Conservation (phyloP, 2,113 vertebrate species). For the Orthonyx spaldingii region DNA sequence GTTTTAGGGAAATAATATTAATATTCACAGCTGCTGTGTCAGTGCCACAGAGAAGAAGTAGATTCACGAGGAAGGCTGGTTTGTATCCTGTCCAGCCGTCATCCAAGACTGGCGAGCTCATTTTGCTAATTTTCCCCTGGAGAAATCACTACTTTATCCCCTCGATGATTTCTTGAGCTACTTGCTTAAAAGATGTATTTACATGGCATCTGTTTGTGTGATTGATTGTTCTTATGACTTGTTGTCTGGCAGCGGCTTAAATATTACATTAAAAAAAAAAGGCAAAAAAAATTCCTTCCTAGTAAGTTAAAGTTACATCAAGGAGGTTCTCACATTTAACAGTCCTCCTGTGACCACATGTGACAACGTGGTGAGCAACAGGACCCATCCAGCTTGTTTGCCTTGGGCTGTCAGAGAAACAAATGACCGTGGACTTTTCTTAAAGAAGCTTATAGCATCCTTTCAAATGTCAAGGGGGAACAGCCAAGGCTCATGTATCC, state of each 20-base stretch:
- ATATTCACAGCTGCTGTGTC: constrained; percentile 9
- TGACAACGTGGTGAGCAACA: not conserved
- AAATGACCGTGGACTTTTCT: not conserved
- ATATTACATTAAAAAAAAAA: not conserved
- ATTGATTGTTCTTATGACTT: constrained; percentile 25
- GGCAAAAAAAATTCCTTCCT: not conserved
- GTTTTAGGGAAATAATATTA: not conserved
- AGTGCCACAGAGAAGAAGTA: not conserved
- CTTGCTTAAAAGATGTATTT: constrained; percentile 23
- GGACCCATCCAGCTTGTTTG: not conserved
- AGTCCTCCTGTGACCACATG: not conserved
- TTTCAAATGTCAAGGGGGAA: not conserved
- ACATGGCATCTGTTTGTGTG: constrained; percentile 9
- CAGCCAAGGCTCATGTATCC: not conserved
- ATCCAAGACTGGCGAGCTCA: not conserved
- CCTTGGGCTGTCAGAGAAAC: constrained; percentile 31
- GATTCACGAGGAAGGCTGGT: not conserved
- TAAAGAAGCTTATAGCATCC: not conserved
- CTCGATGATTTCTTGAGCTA: constrained; percentile 6
- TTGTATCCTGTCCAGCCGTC: not conserved
- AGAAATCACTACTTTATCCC: not conserved
- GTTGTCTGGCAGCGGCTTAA: not conserved
- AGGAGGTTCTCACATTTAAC: constrained; percentile 26
- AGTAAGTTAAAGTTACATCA: constrained; percentile 9
- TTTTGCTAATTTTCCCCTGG: not conserved